Evolutionary conservation across 2,888 invertebrate species (phyloP).

Genomic region (Caenorhabditis virilis): DNA sequence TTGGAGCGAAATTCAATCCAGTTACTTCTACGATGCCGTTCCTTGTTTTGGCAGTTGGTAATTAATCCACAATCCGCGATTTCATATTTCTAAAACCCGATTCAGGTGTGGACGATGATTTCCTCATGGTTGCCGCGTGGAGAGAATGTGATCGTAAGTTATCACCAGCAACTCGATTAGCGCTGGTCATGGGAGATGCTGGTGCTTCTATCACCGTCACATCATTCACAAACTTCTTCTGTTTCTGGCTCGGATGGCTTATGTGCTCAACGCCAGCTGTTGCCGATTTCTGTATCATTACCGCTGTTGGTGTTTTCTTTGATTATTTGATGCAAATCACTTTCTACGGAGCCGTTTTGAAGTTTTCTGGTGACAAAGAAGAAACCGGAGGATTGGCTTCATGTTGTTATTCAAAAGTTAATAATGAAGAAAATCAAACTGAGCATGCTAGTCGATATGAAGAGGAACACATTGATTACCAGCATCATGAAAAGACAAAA

Average conservation of each 20-base stretch:
- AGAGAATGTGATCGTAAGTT: constrained; percentile 59
- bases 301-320: constrained; percentile 63
- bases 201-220: constrained; percentile 68
- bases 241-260: constrained; percentile 67
- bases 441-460: background rate
- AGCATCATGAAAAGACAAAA: constrained; percentile 49
- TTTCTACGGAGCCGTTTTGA: constrained; percentile 65
- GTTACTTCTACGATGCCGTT: constrained; percentile 68
- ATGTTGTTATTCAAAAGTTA: constrained; percentile 61
- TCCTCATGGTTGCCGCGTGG: constrained; percentile 67
- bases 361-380: constrained; percentile 64
- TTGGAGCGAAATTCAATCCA: constrained; percentile 65
- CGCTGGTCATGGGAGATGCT: constrained; percentile 66
- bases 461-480: constrained; percentile 22
- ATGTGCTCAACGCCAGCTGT: constrained; percentile 68
- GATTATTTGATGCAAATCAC: constrained; percentile 67
- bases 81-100: background rate
- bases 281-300: constrained; percentile 66
- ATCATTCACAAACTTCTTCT: constrained; percentile 68
- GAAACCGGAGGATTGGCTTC: constrained; percentile 59
- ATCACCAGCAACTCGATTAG: constrained; percentile 44
- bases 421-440: constrained; percentile 3
- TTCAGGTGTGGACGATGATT: constrained; percentile 65
- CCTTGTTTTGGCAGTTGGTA: constrained; percentile 63
- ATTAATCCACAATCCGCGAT: background rate